Evolutionary conservation across 2,113 vertebrate species (phyloP).

Genomic region (Oryzias curvinotus): DNA sequence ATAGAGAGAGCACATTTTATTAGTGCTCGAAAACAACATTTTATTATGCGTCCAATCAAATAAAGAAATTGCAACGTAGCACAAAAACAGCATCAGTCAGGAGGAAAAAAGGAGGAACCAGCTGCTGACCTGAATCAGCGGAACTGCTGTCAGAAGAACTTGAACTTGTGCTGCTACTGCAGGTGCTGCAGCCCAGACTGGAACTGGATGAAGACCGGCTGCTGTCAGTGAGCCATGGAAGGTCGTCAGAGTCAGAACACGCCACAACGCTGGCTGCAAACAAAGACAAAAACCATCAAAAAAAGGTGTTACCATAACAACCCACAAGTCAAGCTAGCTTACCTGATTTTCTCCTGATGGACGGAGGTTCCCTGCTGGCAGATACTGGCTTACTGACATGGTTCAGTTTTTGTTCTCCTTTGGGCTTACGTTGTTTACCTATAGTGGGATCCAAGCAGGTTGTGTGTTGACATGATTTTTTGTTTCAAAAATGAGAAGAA

Average conservation of each 20-base stretch:
- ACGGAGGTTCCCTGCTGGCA: constrained; percentile 65
- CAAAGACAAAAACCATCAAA: not conserved
- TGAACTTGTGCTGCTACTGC: constrained; percentile 66
- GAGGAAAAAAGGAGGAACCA: constrained; percentile 6
- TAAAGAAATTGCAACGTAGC: not conserved
- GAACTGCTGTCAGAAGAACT: constrained; percentile 82
- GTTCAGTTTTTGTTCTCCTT: constrained; percentile 72
- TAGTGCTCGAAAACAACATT: constrained; percentile 14
- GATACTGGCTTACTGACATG: constrained; percentile 66
- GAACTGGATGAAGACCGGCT: constrained; percentile 66
- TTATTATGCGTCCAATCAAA: not conserved
- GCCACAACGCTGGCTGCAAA: constrained; percentile 48
- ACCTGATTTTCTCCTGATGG: constrained; percentile 66
- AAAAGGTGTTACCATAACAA: not conserved
- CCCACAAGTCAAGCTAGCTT: constrained; percentile 65
- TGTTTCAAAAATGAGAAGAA: not conserved
- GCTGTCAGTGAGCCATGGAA: constrained; percentile 76
- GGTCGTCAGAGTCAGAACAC: constrained; percentile 14
- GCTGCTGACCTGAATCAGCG: constrained; percentile 86
- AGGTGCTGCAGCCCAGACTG: constrained; percentile 63
- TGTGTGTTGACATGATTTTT: too few species aligned
- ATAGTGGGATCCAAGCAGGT: not conserved
- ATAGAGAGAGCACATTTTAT: not conserved
- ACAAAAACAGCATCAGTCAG: not conserved
- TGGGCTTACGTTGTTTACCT: constrained; percentile 70